Evolutionary conservation across 2,888 invertebrate genomes (phyloP), one percentile per base, ranked within the genome.

Genomic region (Enoplolaimus lenunculus): DNA sequence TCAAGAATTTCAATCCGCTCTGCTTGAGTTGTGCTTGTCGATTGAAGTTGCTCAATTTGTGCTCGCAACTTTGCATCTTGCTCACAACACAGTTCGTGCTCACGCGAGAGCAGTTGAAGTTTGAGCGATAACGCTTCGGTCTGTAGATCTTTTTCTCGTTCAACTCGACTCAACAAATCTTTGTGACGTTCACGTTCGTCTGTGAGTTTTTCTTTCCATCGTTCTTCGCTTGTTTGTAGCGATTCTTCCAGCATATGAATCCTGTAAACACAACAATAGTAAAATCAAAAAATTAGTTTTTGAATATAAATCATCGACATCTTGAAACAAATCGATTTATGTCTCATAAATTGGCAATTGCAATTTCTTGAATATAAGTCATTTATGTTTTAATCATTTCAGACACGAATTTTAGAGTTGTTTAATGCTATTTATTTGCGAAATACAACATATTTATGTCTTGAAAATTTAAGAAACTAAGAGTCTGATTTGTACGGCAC

Each of bases 181-280:
- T 72, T 73, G 28, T 74, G 70, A 31, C 77, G 73, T 0, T 72
- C 69, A 60, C 75, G 75, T 70, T 79, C 78, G 60, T 78, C 78
- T 16, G 75, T 73, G n/a, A 76, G 71, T 34, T 75, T 74, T 66
- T 78, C 77, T 16, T 73, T 72, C 72, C 75, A 76, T 68, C 77
- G 68, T 7, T 70, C 66, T 70, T 70, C 70, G 26, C 33, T n/a
- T 13, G 31, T 26, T 34, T 66, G 67, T n/a, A 66, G 34, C n/a
- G 31, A 34, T 31, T 66, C 67, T 31, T 66, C 67, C 21, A 66
- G 67, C 67, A 66, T 31, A 31, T 66, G 67, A 31, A 66, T 66
- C 31, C 67, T 66, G n/a, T 7, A 66, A 66, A 34, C 30, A 31
- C n/a, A n/a, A n/a, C n/a, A 13, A 31, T n/a, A 66, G 31, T 7